Evolutionary conservation across 2,797 vertebrate species (phyloP), one percentile per base, ranked within the genome.

Genomic region (Phataginus tricuspis): DNA sequence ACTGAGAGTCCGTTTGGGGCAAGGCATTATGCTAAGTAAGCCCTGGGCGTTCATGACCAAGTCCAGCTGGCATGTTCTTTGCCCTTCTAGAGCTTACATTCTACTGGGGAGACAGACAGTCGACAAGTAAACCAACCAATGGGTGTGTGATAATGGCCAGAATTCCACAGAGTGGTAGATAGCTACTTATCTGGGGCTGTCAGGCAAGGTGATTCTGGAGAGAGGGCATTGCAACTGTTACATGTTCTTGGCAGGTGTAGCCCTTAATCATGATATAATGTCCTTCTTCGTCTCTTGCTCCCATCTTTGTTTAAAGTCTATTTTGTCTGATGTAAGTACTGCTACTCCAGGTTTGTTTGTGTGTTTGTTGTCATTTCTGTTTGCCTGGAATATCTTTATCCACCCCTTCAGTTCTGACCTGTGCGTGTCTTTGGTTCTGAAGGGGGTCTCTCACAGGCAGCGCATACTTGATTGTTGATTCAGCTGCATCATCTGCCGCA

Each of bases 401-500:
- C 42, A 45, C 42, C 45, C 45, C 45, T 45, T 45, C 45, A 45
- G 45, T 45, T 45, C 11, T 45, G 45, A 45, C 2, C 45, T 45
- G 45, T 11, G 45, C 8, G 45, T 45, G 45, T 45, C 45, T 45
- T 45, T 45, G 45, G 45, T 45, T 45, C 45, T 45, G 45, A 45
- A 45, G 45, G 10, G 45, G 11, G 45, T 45, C 45, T 45, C 45
- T 45, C 11, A 45, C 10, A 45, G 45, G 45, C 45, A 45, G 45
- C 45, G 11, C 11, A 45, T 12, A 10, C 10, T 11, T 45, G 45
- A 11, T 45, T 45, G 45, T 45, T 45, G 45, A 45, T 45, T 45
- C 9, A 11, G 10, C 45, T 45, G 45, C 45, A 45, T 45, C 45
- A 12, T 45, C 53, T 9, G 0, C 18, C 1, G 14, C 18, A 2